Evolutionary conservation across 2,113 vertebrate species (phyloP), one percentile per base, ranked within the genome.

Genomic region (Gorsachius goisagi): DNA sequence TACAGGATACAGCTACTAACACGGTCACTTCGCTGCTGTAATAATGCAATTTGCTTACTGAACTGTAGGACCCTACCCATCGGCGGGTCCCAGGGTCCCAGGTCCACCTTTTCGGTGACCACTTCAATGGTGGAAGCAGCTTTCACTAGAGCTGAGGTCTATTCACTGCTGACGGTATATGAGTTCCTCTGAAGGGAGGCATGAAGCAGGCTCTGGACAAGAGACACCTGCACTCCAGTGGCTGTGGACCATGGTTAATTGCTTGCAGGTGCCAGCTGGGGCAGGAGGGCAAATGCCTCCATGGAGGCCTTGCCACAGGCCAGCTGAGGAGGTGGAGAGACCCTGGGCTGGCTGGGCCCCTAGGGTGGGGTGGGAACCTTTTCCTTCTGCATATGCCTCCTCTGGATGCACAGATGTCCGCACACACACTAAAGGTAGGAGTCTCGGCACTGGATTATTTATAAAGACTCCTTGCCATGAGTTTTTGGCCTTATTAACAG

Each of bases 261-360:
- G 33, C 33, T 20, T 84, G 39, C 4, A 9, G 23, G 8, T 4
- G 3, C 0, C 0, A 13, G 24, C 11, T 68, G 53, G 9, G 37
- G 26, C 58, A 67, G 56, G 12, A 58, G 11, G 12, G 37, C 60
- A 18, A 75, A 50, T 24, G 49, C 6, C 18, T 71, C 56, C 1
- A 1, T 21, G 41, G 21, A 63, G 47, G n/a, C 2, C 0, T 82
- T 88, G 49, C 21, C 4, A 4, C 33, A 49, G 27, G 15, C 47
- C 58, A 79, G 55, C 59, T 58, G 73, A 71, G 39, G 60, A 71
- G 26, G 5, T 62, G 45, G 18, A 35, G 66, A 35, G 28, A 23
- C 49, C 32, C 60, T 33, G 50, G 8, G 26, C 37, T 93, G 33
- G 11, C 35, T 83, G 67, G 45, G 27, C 12, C 28, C 1, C 1